Evolutionary conservation across 2,888 invertebrate genomes (phyloP), one percentile per base, ranked within the genome.

Genomic region (Podabrus alpinus): DNA sequence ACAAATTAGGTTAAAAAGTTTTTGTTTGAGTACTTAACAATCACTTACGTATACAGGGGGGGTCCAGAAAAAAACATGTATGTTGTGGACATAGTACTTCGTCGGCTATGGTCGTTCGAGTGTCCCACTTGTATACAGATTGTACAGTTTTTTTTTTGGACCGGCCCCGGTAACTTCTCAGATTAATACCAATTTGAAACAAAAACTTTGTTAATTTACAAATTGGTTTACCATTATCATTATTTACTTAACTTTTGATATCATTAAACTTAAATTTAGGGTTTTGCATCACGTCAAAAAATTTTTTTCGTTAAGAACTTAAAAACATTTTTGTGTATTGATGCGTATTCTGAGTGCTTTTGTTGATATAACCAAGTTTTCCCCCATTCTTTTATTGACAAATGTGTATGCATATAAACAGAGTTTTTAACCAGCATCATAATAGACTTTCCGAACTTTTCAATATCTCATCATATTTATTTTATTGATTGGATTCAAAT

Each of bases 391-490:
- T 21, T 67, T 67, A 15, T 67, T 67, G 19, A 29, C 15, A 25
- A 62, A 72, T 17, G 25, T 15, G 66, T 15, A 60, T 66, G 45
- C 66, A 25, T 68, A 72, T 72, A 72, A 68, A 68, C 15, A 72
- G 45, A 72, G 62, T 72, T 68, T 24, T 24, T 15, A 72, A 45
- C 25, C 16, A 17, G n/a, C 60, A 66, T 71, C 29, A 67, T 72
- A 72, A 72, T 67, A 61, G 67, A 67, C 25, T 72, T 59, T 29
- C n/a, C 59, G 60, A 72, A 72, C 67, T 67, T 72, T 66, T 72
- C 72, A 29, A 72, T 66, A 71, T 60, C 72, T 72, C 72, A 62
- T 72, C 72, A 68, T 72, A 68, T 25, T 66, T 45, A 45, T 45
- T 45, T 45, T 67, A 60, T 72, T 45, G 67, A 72, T 72, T 72